Conservation (phyloP, 2,113 vertebrate species). For the Triplophysa dalaica region DNA sequence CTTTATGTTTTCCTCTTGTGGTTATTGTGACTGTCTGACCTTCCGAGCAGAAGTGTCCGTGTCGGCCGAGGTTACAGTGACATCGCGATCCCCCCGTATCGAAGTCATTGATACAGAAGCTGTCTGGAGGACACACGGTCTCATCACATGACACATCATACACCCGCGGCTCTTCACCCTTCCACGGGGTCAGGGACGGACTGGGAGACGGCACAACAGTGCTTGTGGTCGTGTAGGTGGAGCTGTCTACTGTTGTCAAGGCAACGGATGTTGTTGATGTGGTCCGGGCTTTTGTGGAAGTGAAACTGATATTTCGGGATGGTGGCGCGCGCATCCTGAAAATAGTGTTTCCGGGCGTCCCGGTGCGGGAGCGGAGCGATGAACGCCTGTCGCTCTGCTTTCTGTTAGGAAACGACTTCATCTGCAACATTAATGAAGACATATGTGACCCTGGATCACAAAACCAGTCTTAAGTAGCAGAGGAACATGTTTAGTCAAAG, state of each 20-base stretch:
- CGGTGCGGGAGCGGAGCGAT: conserved; percentile 74
- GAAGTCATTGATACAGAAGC: conserved; percentile 88
- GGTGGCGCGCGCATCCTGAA: conserved; percentile 64
- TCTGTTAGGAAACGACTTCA: conserved; percentile 80
- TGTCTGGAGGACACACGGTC: conserved; percentile 82
- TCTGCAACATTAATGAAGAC: conserved; percentile 63
- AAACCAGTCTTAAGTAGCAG: no score
- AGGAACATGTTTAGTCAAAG: no score
- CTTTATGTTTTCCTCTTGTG: neutral
- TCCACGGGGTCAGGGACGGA: conserved; percentile 52
- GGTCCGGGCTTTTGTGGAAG: conserved; percentile 19
- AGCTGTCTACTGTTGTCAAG: conserved; percentile 36
- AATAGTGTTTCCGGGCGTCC: conserved; percentile 58
- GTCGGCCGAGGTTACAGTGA: conserved; percentile 87
- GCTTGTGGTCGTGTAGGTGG: neutral
- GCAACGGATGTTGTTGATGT: conserved; percentile 52
- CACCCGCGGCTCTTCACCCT: conserved; percentile 61
- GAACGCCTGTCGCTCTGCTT: conserved; percentile 74
- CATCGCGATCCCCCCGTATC: conserved; percentile 85
- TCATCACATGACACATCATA: conserved; percentile 84
- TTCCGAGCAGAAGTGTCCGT: conserved; percentile 81
- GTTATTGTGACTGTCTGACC: conserved; percentile 67
- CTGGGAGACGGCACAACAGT: conserved; percentile 34
- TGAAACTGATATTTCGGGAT: conserved; percentile 34
- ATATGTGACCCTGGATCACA: no score